Evolutionary conservation across 1,140 invertebrate species (phyloP).

Genomic region (Drosophila nigrodunni): DNA sequence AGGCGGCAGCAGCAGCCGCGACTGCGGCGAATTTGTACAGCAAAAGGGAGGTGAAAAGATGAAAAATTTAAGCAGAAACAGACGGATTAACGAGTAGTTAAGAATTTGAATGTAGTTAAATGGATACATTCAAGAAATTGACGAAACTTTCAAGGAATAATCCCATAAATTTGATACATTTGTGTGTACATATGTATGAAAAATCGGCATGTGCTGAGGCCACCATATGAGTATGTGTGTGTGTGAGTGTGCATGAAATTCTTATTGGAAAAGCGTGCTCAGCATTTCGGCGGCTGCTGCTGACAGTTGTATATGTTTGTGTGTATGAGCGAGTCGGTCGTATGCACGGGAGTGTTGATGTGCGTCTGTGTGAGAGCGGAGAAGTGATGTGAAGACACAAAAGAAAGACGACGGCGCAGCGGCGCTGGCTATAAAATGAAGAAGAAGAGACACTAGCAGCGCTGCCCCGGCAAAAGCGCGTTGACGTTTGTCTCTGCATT

Average conservation of each 20-base stretch:
- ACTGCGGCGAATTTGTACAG: slow-evolving; percentile 62
- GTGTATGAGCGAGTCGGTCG: slow-evolving; percentile 2
- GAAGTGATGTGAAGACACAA: slow-evolving; percentile 66
- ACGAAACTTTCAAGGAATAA: slow-evolving; percentile 36
- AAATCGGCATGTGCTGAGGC: slow-evolving; percentile 70
- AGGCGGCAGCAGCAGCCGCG: slow-evolving; percentile 56
- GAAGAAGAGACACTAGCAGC: slow-evolving; percentile 61
- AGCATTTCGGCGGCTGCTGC: slow-evolving; percentile 69
- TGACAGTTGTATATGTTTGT: slow-evolving; percentile 35
- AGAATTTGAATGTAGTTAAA: slow-evolving; percentile 26
- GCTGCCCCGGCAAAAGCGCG: slow-evolving; percentile 62
- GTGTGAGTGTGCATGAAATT: slow-evolving; percentile 62
- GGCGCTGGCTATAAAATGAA: slow-evolving; percentile 53
- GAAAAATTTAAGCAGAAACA: slow-evolving; percentile 55
- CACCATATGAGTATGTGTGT: slow-evolving; percentile 37
- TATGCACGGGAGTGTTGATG: slow-evolving; percentile 4
- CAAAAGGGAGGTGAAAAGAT: slow-evolving; percentile 66
- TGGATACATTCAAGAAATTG: slow-evolving; percentile 10
- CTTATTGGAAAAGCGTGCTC: slow-evolving; percentile 81
- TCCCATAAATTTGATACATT: slow-evolving; percentile 61
- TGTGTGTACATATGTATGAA: slow-evolving; percentile 53
- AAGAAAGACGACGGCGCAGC: slow-evolving; percentile 63
- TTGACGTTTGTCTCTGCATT: slow-evolving; percentile 47
- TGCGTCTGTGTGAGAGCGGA: slow-evolving; percentile 48
- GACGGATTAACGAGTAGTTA: slow-evolving; percentile 22